Percentiles rank a stretch among this genome's conserved stretches.
Evolutionary conservation across 1,140 invertebrate genomes (phyloP).

Genomic region (Drosophila albomicans): DNA sequence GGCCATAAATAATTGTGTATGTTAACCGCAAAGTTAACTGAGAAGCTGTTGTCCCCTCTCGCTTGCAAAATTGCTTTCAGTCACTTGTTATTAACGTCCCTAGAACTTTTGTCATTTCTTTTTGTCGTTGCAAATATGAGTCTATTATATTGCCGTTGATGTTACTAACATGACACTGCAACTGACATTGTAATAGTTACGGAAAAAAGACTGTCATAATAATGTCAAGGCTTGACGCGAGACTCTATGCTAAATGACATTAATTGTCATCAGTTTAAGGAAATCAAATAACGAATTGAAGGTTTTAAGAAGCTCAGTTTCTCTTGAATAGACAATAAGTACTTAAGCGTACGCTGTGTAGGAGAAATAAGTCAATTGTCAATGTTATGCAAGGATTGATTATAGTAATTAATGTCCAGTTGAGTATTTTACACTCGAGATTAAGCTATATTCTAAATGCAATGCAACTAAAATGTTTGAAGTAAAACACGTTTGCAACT

Average conservation of each 20-base stretch:
- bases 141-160: not conserved
- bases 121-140: not conserved
- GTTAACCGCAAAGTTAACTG: not conserved
- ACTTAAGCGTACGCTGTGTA: not conserved
- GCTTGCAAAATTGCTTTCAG: not conserved
- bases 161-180: not conserved
- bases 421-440: not conserved
- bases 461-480: too few species aligned
- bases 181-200: not conserved
- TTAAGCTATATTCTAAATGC: not conserved
- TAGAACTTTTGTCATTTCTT: conserved; percentile 12
- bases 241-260: not conserved
- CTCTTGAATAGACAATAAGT: too few species aligned
- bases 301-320: not conserved
- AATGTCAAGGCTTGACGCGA: not conserved
- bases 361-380: not conserved
- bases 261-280: not conserved
- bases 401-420: not conserved
- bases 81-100: not conserved
- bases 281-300: not conserved
- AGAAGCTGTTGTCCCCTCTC: not conserved
- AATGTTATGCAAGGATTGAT: not conserved
- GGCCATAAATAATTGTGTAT: conserved; percentile 15
- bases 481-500: not conserved
- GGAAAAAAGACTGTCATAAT: not conserved